Base-by-base conservation (phyloP, 1,140 invertebrate species). In the Bombus waltoni region DNA sequence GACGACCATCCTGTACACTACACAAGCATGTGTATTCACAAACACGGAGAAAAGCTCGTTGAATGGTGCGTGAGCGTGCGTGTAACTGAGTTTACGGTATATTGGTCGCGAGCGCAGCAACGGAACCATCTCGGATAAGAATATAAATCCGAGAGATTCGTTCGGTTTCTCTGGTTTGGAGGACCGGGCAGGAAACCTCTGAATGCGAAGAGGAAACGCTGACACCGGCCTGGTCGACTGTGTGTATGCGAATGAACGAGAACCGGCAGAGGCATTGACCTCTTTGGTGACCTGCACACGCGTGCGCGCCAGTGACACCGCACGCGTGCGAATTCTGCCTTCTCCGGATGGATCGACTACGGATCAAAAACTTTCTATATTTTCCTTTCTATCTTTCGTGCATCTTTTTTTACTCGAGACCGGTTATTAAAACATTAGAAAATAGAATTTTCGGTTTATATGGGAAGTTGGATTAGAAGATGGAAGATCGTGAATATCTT, bases 251-350 rank as follows among this genome's bases (percentile, higher is more conserved):
- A 89, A 87, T 88, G 87, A 88, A 88, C 87, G 85, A 84, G 92
- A 92, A 87, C 81, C 90, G 88, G 89, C 25, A 88, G 85, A 93
- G 92, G 88, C 92, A 93, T 93, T 93, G 92, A 93, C 92, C 92
- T 87, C 90, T 81, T 93, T 92, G 91, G 88, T 89, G 87, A 86
- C 65, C 78, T 79, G 80, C 77, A 42, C 65, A 84, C 85, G 75
- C 86, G 77, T 85, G 74, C 78, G 62, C 68, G 42, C 42, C 53
- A 25, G 72, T 80, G 83, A 86, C 83, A 88, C 38, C 1, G 42
- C 32, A 62, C 81, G 76, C 75, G 42, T 74, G 42, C 53, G 73
- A 81, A 75, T 81, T 79, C 32, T 25, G 38, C n/a, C 2, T 66
- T 42, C 35, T 40, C 1, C 44, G 18, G 3, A 42, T 8, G 15